Evolutionary conservation across 2,113 vertebrate species (phyloP), one percentile per base, ranked within the genome.

Genomic region (Balaeniceps rex): DNA sequence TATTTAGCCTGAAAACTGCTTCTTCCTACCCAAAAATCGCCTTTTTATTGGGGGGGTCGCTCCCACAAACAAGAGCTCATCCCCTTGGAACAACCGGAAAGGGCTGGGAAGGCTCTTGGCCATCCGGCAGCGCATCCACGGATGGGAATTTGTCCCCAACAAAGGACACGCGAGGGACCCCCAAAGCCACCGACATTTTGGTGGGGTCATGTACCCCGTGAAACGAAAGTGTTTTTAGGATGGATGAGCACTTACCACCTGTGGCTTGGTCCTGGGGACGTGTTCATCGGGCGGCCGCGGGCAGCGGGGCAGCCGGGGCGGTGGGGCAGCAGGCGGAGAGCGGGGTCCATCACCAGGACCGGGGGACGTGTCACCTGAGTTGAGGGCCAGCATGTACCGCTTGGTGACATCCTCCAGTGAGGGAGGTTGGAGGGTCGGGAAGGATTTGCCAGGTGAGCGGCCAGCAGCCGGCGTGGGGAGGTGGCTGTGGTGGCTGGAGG

Each of bases 391-490:
- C 97, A 99, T 98, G 95, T 99, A 99, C 68, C 98, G 98, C 94
- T 99, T 99, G 57, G 99, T 99, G 90, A 99, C 99, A 65, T 99
- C 99, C 95, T 99, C 99, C 64, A 99, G 94, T 0, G 98, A 99
- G 1, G 99, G 99, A 12, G 98, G 97, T 38, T 98, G 98, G 2
- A 98, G 95, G 10, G 87, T 91, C 0, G 98, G 70, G 88, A 96
- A 96, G 79, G 96, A 83, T 76, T 98, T 98, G 18, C 94, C 34
- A 0, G 97, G 92, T 6, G 96, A 97, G 22, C 92, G 87, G 36
- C 95, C 4, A 12, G 98, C 90, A 42, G 98, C 97, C 0, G 97
- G 95, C 3, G 78, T 12, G 2, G 97, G 96, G 31, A 91, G 80
- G 24, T 94, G 79, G n/a, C 96, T 71, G 3, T 92, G 86, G 40